Percentiles rank a stretch among this genome's conserved stretches.
phyloP scores from a whole-genome alignment of 1,140 invertebrate genomes.

The Doryteuthis pealeii region DNA sequence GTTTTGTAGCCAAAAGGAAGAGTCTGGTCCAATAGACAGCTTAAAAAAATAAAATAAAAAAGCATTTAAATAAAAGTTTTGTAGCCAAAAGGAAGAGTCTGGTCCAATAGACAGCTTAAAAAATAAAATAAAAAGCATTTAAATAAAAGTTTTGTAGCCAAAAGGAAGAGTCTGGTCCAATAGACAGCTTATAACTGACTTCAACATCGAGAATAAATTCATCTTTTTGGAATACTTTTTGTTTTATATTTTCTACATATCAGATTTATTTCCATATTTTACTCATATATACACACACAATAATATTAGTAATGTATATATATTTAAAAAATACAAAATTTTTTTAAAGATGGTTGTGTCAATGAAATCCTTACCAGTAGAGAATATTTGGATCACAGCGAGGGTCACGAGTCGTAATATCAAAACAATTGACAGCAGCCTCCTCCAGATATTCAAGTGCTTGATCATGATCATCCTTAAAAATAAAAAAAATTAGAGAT shows the following conservation, averaged over 20 bases:
- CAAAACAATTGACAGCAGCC: conserved; percentile 36
- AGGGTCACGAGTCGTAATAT: conserved; percentile 24
- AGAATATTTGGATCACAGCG: conserved; percentile 37
- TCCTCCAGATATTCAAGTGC: conserved; percentile 39
- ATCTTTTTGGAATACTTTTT: too few relatives aligned
- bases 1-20: conserved; percentile 16
- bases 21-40: conserved; percentile 18
- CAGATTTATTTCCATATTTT: too few relatives aligned
- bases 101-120: conserved; percentile 19
- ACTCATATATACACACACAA: too few relatives aligned
- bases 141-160: too few relatives aligned
- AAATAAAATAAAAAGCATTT: neutral
- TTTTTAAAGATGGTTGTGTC: too few relatives aligned
- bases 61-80: too few relatives aligned
- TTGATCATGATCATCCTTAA: conserved; percentile 33
- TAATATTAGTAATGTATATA: too few relatives aligned
- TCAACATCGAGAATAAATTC: too few relatives aligned
- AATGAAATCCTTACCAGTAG: conserved; percentile 36
- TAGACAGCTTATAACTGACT: conserved; percentile 20
- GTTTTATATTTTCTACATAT: too few relatives aligned
- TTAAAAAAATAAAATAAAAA: conserved; percentile 4
- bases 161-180: conserved; percentile 13
- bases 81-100: conserved; percentile 1
- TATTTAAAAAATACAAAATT: too few relatives aligned
- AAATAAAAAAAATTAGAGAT: neutral